A percentile compares a stretch with the other conserved stretches of the same genome.
Conservation (phyloP, 2,113 vertebrate species). For the Vulpes lagopus region DNA sequence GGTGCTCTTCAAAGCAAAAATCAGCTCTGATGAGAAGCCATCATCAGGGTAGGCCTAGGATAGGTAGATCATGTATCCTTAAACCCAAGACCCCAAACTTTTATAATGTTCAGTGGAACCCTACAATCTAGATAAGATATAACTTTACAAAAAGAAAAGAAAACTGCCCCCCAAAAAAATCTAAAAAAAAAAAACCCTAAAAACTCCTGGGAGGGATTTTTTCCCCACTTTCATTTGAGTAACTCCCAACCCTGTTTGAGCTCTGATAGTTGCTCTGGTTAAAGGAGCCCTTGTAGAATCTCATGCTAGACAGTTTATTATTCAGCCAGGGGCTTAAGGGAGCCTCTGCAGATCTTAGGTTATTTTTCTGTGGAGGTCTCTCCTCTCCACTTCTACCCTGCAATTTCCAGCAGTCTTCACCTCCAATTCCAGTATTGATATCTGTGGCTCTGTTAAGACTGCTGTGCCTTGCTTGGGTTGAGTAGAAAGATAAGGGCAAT, state of each 20-base stretch:
- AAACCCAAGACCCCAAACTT: background rate
- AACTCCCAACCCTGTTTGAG: background rate
- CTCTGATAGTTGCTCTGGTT: background rate
- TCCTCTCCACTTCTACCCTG: background rate
- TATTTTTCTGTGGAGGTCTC: background rate
- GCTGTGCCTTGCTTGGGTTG: background rate
- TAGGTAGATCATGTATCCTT: background rate
- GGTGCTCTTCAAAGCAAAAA: background rate
- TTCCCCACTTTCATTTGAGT: background rate
- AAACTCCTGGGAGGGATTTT: background rate
- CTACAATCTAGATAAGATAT: background rate
- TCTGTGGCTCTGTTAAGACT: background rate
- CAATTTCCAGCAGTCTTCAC: background rate
- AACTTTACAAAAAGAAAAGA: background rate
- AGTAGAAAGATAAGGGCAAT: background rate
- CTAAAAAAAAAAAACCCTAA: background rate
- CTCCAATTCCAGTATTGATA: background rate
- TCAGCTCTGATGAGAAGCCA: background rate
- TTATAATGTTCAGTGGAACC: background rate
- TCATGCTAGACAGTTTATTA: background rate
- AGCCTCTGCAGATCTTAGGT: background rate
- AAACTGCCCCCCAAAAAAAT: no score
- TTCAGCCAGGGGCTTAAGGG: background rate
- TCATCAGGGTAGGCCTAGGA: background rate
- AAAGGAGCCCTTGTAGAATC: background rate